Conservation (phyloP, 2,797 vertebrate genomes). For the Ambastaia sidthimunki region DNA sequence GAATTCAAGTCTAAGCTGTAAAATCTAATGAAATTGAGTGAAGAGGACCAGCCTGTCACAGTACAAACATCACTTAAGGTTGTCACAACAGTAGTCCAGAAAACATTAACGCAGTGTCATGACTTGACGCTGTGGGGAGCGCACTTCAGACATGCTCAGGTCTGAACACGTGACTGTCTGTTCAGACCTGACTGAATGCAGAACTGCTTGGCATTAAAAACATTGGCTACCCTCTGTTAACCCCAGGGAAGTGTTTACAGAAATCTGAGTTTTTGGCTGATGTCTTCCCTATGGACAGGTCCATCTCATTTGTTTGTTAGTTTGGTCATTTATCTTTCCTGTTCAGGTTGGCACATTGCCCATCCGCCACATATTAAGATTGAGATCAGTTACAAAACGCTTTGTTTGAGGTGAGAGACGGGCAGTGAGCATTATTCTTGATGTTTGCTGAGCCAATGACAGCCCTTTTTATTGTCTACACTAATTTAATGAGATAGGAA, state of each 20-base stretch:
- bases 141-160: too few relatives aligned
- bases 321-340: conserved; percentile 46
- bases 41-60: too few relatives aligned
- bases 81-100: too few relatives aligned
- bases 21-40: too few relatives aligned
- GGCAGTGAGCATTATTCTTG: not conserved
- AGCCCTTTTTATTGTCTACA: conserved; percentile 26
- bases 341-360: conserved; percentile 13
- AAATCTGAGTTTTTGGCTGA: conserved; percentile 36
- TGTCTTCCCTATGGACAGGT: conserved; percentile 30
- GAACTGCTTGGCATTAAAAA: conserved; percentile 33
- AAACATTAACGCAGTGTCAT: too few relatives aligned
- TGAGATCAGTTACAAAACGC: conserved; percentile 21
- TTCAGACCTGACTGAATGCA: conserved; percentile 2
- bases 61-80: too few relatives aligned
- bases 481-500: conserved; percentile 43
- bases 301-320: conserved; percentile 34
- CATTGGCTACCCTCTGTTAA: conserved; percentile 54
- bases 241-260: conserved; percentile 40
- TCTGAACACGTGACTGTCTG: too few relatives aligned
- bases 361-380: conserved; percentile 17
- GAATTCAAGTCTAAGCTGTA: too few relatives aligned
- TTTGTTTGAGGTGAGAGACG: conserved; percentile 17
- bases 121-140: too few relatives aligned
- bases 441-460: not conserved